A percentile compares a stretch with the other conserved stretches of the same genome.
phyloP scores from a whole-genome alignment of 2,113 vertebrate species.

The Aldabrachelys gigantea region DNA sequence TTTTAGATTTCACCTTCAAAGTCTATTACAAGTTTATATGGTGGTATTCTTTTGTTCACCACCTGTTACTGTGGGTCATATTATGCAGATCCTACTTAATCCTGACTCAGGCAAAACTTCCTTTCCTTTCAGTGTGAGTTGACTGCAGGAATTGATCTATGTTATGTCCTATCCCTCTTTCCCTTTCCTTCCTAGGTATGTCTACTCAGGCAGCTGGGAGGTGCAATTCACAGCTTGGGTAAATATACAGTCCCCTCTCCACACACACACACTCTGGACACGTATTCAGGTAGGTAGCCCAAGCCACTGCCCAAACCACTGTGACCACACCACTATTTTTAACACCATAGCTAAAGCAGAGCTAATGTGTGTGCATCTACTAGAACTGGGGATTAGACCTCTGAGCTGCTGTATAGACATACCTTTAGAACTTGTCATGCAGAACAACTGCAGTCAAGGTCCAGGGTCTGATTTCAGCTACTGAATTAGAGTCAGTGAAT shows the following conservation, averaged over 20 bases:
- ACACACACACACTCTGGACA: too few species aligned
- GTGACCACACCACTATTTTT: neutral
- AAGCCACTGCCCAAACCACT: neutral
- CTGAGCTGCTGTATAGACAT: neutral
- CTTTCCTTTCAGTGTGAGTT: neutral
- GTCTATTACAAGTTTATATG: slow-evolving; percentile 4
- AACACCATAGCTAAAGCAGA: neutral
- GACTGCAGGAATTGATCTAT: fast-evolving
- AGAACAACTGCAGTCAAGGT: neutral
- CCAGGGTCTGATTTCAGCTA: neutral
- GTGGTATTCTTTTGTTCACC: neutral
- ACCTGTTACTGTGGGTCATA: neutral
- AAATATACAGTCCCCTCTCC: neutral
- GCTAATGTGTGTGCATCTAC: neutral
- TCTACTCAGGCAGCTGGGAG: neutral
- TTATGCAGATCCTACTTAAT: neutral
- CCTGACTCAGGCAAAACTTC: neutral
- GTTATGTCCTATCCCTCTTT: neutral
- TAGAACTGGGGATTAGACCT: neutral
- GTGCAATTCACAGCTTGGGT: neutral
- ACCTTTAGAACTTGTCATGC: neutral
- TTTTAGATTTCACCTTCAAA: neutral
- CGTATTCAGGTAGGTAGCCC: neutral
- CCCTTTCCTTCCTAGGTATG: neutral
- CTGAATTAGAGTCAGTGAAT: neutral